Percentiles rank a stretch among this genome's conserved stretches.
These are phyloP conservation scores for Cromileptes altivelis DNA, from an alignment of 2,113 vertebrate species.

Conservation along the genomic window DNA sequence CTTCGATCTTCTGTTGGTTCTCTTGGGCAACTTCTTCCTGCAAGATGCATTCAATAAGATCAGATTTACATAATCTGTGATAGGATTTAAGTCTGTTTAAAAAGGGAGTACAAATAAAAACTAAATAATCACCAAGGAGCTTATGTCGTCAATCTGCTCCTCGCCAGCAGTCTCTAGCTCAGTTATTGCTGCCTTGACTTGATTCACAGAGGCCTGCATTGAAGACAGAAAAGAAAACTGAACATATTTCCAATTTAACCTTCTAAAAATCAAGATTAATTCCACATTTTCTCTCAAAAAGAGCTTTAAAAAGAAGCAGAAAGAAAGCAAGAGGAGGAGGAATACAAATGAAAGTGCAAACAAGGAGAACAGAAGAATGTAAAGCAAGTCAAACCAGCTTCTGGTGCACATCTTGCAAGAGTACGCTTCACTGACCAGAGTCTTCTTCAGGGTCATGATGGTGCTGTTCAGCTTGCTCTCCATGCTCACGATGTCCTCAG, in stretches of 20 bases:
- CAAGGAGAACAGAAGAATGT: not conserved
- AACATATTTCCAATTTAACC: not conserved
- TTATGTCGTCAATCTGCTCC: conserved; percentile 62
- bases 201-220: conserved; percentile 50
- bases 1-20: conserved; percentile 51
- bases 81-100: not conserved
- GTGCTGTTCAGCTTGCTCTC: conserved; percentile 55
- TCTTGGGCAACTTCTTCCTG: conserved; percentile 63
- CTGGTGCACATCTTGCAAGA: not conserved
- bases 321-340: not conserved
- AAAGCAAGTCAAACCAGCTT: not conserved
- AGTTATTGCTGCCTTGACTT: conserved; percentile 51
- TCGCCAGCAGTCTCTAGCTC: conserved; percentile 55
- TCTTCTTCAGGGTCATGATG: conserved; percentile 56
- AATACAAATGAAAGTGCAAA: not conserved
- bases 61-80: not conserved
- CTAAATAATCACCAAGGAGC: conserved; percentile 47
- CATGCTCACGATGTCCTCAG: conserved; percentile 39
- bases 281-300: not conserved
- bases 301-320: not conserved
- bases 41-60: not conserved
- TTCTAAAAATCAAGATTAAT: not conserved
- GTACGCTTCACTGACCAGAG: conserved; percentile 43
- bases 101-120: not conserved
- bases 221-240: not conserved